Evolutionary conservation across 2,113 vertebrate genomes (phyloP).

Genomic region (Lepidothrix coronata): DNA sequence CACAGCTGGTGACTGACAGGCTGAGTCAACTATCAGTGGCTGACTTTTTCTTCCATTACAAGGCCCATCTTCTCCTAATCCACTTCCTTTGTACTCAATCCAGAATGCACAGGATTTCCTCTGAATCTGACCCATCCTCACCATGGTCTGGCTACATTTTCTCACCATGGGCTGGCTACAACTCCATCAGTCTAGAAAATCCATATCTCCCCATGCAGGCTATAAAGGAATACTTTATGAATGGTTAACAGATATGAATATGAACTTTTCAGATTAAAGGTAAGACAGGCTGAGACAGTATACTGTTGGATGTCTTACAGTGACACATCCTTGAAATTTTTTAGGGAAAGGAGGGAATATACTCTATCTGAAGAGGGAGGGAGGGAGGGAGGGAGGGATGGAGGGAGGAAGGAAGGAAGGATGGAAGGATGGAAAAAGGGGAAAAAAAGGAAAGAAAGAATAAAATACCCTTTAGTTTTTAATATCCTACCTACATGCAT

Average conservation of each 20-base stretch:
- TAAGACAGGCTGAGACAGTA: background rate
- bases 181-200: background rate
- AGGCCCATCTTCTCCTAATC: background rate
- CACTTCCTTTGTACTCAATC: fast-evolving
- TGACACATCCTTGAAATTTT: background rate
- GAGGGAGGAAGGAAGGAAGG: background rate
- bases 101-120: background rate
- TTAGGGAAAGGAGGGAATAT: background rate
- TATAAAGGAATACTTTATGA: background rate
- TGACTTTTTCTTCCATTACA: background rate
- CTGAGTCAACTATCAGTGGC: background rate
- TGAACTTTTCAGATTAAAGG: background rate
- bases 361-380: background rate
- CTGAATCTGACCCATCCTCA: fast-evolving
- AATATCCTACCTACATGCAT: background rate
- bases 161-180: background rate
- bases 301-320: background rate
- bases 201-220: fast-evolving
- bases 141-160: background rate
- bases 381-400: background rate
- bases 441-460: background rate
- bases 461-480: background rate
- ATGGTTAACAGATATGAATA: background rate
- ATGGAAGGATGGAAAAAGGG: no score
- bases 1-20: background rate